Conservation (phyloP, 1,140 invertebrate species). For the Leptinotarsa texana region DNA sequence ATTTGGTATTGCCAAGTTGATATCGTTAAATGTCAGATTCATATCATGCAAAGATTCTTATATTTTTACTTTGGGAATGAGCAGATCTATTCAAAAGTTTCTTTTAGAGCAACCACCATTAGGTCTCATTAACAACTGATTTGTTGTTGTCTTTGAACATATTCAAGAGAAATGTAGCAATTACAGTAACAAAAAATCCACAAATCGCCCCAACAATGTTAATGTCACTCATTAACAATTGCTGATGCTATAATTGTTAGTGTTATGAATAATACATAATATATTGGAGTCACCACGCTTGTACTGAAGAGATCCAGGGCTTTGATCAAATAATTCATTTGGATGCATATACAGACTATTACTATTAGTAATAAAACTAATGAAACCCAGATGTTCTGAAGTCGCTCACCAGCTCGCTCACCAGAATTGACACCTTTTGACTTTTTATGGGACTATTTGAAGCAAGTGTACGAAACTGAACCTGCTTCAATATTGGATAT, state of each 20-base stretch:
- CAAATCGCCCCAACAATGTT: constrained; percentile 86
- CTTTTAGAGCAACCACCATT: too few relatives aligned
- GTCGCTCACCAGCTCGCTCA: too few relatives aligned
- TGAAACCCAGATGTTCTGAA: constrained; percentile 25
- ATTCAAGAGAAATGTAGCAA: constrained; percentile 89
- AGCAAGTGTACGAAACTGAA: too few relatives aligned
- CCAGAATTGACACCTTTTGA: too few relatives aligned
- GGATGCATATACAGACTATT: constrained; percentile 76
- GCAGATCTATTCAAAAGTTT: too few relatives aligned
- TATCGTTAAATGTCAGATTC: too few relatives aligned
- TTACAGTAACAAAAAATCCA: constrained; percentile 86
- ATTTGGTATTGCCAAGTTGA: too few relatives aligned
- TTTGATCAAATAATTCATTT: constrained; percentile 96
- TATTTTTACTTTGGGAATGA: too few relatives aligned
- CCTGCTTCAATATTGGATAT: too few relatives aligned
- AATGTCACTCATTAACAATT: constrained; percentile 72
- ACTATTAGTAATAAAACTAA: constrained; percentile 60
- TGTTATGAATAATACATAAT: constrained; percentile 97
- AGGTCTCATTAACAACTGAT: too few relatives aligned
- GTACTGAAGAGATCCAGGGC: constrained; percentile 94
- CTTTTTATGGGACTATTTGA: too few relatives aligned
- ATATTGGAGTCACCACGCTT: constrained; percentile 92
- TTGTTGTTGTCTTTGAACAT: constrained; percentile 74
- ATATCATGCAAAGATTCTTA: too few relatives aligned
- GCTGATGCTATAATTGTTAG: constrained; percentile 88